A percentile compares a stretch with the other conserved stretches of the same genome.
These are phyloP conservation scores for Brachionus angularis DNA, from an alignment of 1,140 invertebrate genomes.

Conservation along the genomic window DNA sequence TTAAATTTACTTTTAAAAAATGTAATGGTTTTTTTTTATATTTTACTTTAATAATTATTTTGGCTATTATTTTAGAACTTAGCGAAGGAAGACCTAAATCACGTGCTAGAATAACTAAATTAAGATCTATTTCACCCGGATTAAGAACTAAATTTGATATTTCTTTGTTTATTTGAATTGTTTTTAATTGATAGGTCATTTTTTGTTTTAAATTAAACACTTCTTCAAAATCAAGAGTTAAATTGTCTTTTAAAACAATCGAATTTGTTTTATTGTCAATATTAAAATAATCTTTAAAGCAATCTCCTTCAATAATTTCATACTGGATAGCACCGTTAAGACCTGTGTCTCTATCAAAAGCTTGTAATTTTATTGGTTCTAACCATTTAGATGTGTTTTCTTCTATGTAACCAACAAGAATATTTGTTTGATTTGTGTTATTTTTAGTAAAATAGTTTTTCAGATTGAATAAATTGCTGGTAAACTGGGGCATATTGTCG, in stretches of 20 bases:
- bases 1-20: background rate
- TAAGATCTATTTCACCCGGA: slow-evolving; percentile 67
- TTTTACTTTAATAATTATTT: slow-evolving; percentile 66
- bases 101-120: slow-evolving; percentile 70
- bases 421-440: slow-evolving; percentile 6
- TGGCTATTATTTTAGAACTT: slow-evolving; percentile 68
- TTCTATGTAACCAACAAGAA: background rate
- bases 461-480: slow-evolving; percentile 23
- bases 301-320: slow-evolving; percentile 40
- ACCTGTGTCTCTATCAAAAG: slow-evolving; percentile 28
- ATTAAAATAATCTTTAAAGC: slow-evolving; percentile 43
- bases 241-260: slow-evolving; percentile 70
- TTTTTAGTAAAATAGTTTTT: slow-evolving; percentile 5
- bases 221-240: slow-evolving; percentile 69
- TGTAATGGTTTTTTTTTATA: too few species aligned
- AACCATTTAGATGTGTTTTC: slow-evolving; percentile 32
- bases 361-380: slow-evolving; percentile 23
- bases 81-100: slow-evolving; percentile 74
- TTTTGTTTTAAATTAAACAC: slow-evolving; percentile 58
- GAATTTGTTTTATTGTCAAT: slow-evolving; percentile 75
- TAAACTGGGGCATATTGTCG: slow-evolving; percentile 48
- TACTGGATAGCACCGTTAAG: slow-evolving; percentile 34
- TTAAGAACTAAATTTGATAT: slow-evolving; percentile 59
- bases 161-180: slow-evolving; percentile 77
- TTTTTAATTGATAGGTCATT: slow-evolving; percentile 64